Percentiles rank a stretch among this genome's conserved stretches.
Evolutionary conservation across 2,888 invertebrate genomes (phyloP).

Genomic region (Athalia circularis): DNA sequence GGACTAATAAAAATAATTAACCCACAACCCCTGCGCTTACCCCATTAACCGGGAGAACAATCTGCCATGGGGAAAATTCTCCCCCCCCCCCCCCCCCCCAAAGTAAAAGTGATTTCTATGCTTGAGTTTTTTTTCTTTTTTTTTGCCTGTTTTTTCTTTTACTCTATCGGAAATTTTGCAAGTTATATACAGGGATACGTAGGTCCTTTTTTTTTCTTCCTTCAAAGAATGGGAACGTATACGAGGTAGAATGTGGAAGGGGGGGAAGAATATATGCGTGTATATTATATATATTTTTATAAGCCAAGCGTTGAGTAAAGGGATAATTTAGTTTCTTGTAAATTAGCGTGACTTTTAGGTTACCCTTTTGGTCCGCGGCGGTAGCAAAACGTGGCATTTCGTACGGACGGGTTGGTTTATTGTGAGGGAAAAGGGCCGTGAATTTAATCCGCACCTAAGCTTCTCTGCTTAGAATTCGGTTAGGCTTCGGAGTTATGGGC

Average conservation of each 20-base stretch:
- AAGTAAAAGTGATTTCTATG: neutral
- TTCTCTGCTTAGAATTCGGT: slow-evolving; percentile 37
- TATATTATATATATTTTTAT: neutral
- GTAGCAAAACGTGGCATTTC: slow-evolving; percentile 29
- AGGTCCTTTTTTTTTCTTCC: neutral
- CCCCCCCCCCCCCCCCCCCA: too few relatives aligned
- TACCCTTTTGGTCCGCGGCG: slow-evolving; percentile 26
- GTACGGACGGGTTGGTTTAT: slow-evolving; percentile 31
- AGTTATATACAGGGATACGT: too few relatives aligned
- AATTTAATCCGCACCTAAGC: slow-evolving; percentile 39
- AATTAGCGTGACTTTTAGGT: slow-evolving; percentile 29
- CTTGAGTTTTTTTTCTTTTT: neutral
- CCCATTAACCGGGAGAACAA: too few relatives aligned
- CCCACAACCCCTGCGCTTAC: neutral
- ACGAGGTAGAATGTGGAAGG: neutral
- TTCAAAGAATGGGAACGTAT: neutral
- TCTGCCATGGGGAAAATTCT: too few relatives aligned
- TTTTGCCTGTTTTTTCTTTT: neutral
- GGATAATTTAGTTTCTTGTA: slow-evolving; percentile 32
- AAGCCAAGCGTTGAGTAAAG: neutral
- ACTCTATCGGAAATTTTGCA: neutral
- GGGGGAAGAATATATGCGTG: neutral
- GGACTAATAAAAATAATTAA: slow-evolving; percentile 19
- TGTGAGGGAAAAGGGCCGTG: slow-evolving; percentile 30
- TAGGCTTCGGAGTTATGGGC: slow-evolving; percentile 41